A percentile compares a stretch with the other conserved stretches of the same genome.
phyloP scores from a whole-genome alignment of 2,797 vertebrate species.

The Darevskia mixta region DNA sequence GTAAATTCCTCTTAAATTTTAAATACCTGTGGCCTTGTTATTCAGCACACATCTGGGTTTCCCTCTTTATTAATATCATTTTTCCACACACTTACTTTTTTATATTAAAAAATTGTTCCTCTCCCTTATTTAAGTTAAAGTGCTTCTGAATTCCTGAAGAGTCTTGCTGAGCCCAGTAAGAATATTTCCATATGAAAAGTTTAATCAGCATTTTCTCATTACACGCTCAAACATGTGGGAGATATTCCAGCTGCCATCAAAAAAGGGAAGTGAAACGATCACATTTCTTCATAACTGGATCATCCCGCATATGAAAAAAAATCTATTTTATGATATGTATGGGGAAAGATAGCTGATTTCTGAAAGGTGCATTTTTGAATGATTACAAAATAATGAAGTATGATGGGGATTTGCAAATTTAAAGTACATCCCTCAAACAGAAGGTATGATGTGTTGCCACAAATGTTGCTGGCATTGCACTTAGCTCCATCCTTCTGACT shows the following conservation, averaged over 20 bases:
- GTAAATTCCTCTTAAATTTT: conserved; percentile 24
- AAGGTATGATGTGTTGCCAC: conserved; percentile 14
- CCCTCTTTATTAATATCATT: conserved; percentile 17
- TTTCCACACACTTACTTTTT: conserved; percentile 56
- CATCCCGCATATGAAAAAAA: conserved; percentile 45
- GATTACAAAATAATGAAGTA: conserved; percentile 19
- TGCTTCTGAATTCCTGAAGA: conserved; percentile 37
- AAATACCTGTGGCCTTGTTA: conserved; percentile 56
- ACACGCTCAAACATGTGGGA: conserved; percentile 46
- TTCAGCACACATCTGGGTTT: conserved; percentile 50
- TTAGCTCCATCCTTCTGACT: neutral
- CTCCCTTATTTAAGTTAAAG: conserved; percentile 41
- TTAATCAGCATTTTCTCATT: conserved; percentile 65
- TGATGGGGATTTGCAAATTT: conserved; percentile 1
- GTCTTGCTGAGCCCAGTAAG: conserved; percentile 23
- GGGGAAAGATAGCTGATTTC: neutral
- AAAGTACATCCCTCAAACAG: conserved; percentile 24
- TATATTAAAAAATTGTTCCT: conserved; percentile 42
- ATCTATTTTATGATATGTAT: conserved; percentile 2
- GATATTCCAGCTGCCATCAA: conserved; percentile 42
- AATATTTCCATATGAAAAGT: conserved; percentile 63
- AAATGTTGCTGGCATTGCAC: neutral
- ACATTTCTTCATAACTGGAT: conserved; percentile 49
- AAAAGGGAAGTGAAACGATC: conserved; percentile 46
- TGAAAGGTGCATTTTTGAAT: conserved; percentile 34